Evolutionary conservation across 1,140 invertebrate species (phyloP).

Genomic region (Aphidius ervi): DNA sequence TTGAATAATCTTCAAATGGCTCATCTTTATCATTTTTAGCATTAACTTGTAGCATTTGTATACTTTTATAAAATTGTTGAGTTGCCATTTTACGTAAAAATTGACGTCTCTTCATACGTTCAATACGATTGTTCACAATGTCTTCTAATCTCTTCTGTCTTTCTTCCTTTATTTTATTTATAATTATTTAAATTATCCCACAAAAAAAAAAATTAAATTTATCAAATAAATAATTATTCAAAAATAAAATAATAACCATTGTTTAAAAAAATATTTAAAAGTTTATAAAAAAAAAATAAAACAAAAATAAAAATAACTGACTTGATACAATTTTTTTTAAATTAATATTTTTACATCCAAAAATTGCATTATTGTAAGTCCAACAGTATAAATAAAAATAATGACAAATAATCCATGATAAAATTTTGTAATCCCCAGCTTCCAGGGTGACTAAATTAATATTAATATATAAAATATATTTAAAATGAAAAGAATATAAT

Average conservation of each 20-base stretch:
- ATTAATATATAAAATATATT: slow-evolving; percentile 3
- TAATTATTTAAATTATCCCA: slow-evolving; percentile 4
- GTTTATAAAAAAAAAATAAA: not conserved
- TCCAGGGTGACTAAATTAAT: slow-evolving; percentile 37
- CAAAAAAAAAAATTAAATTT: not conserved
- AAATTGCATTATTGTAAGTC: slow-evolving; percentile 30
- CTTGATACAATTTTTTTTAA: not conserved
- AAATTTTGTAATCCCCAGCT: slow-evolving; percentile 33
- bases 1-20: slow-evolving; percentile 70
- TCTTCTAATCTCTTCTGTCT: slow-evolving; percentile 64
- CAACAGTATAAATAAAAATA: slow-evolving; percentile 37
- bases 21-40: slow-evolving; percentile 57
- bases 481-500: slow-evolving; percentile 15
- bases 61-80: slow-evolving; percentile 72
- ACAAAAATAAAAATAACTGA: no score
- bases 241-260: not conserved
- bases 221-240: not conserved
- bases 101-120: slow-evolving; percentile 62
- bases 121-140: slow-evolving; percentile 63
- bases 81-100: slow-evolving; percentile 66
- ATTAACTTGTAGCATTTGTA: slow-evolving; percentile 71
- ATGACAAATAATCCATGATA: slow-evolving; percentile 38
- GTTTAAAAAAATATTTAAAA: not conserved
- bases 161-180: slow-evolving; percentile 57
- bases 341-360: slow-evolving; percentile 6